Evolutionary conservation across 2,888 invertebrate species (phyloP), one percentile per base, ranked within the genome.

Genomic region (Plebejus melissa): DNA sequence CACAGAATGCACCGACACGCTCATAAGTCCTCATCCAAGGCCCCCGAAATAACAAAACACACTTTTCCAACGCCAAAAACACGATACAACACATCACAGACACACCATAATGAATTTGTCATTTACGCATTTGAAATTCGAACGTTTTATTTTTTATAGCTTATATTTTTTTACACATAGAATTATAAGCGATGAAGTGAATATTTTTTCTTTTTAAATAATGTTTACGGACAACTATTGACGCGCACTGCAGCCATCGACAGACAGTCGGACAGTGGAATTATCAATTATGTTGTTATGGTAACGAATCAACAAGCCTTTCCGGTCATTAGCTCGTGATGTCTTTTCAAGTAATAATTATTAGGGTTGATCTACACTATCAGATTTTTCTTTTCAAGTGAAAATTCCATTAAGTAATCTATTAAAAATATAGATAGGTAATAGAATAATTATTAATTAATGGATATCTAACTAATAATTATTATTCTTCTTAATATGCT

Each of bases 1-100:
- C 80, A 92, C 87, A 65, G 89, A 86, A 75, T 87, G 88, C 82
- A 93, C 86, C 76, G 91, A 88, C 80, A 89, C 88, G 83, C 88
- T 89, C 92, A 92, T 91, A 74, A 58, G 77, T 76, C 41, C 76
- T 72, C 77, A 76, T 74, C 75, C 76, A 54, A 72, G 75, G 76
- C 72, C 77, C 77, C 77, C 79, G 77, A 79, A 81, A 79, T 76
- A 82, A 77, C 74, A 85, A 78, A 81, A 82, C 87, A 76, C 85
- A 83, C 86, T 87, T 84, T 83, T 89, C 89, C 79, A 82, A 79
- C 74, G 85, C 84, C 46, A 85, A 82, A 76, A 87, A 78, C 78
- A 91, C 74, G 74, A 89, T 76, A 81, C 91, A 90, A 81, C 91
- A 91, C 91, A 91, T 90, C 46, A 71, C 70, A 41, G 46, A 38